Evolutionary conservation across 2,797 vertebrate genomes (phyloP).

Genomic region (Scolopax rusticola): DNA sequence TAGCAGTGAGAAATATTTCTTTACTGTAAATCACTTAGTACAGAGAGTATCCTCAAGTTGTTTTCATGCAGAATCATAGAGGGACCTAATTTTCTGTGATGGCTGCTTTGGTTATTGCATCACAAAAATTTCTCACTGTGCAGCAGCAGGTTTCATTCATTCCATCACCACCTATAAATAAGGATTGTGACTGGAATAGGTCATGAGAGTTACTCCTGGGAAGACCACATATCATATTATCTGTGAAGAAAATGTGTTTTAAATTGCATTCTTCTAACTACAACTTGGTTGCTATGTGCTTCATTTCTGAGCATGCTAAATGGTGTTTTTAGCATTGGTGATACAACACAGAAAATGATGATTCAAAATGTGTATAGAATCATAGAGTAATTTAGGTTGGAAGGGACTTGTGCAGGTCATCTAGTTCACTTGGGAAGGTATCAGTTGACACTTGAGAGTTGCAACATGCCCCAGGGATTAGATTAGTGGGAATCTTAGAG

Average conservation of each 20-base stretch:
- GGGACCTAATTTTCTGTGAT: constrained; percentile 34
- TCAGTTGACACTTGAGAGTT: not conserved
- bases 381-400: not conserved
- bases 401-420: not conserved
- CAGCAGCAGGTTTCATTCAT: constrained; percentile 26
- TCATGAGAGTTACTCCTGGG: constrained; percentile 12
- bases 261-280: constrained; percentile 34
- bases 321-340: not conserved
- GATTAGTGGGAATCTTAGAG: not conserved
- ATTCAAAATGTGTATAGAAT: not conserved
- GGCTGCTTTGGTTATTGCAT: constrained; percentile 33
- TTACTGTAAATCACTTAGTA: constrained; percentile 22
- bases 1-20: constrained; percentile 2
- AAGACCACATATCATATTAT: not conserved
- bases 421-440: not conserved
- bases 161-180: constrained; percentile 44
- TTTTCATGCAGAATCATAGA: constrained; percentile 22
- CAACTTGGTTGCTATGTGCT: not conserved
- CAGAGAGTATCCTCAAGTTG: constrained; percentile 31
- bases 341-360: not conserved
- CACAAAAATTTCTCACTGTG: not conserved
- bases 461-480: not conserved
- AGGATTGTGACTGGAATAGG: constrained; percentile 14
- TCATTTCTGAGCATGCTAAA: not conserved
- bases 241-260: constrained; percentile 24